Percentiles rank a stretch among this genome's conserved stretches.
Conservation (phyloP, 1,140 invertebrate genomes). For the Drosophila rufa region DNA sequence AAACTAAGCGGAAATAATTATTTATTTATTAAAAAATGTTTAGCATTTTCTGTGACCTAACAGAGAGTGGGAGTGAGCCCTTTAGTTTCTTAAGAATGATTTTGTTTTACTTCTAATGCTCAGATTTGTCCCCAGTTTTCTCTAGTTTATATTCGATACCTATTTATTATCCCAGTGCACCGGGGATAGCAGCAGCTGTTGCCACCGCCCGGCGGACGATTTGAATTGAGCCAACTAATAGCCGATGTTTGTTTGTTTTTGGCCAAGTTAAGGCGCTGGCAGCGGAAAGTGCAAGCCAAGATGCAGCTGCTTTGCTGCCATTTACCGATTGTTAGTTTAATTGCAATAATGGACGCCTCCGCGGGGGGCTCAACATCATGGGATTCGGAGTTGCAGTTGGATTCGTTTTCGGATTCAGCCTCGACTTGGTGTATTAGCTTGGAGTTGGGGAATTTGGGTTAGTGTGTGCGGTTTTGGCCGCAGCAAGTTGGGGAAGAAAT, state of each 20-base stretch:
- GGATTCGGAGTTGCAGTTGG: slow-evolving; percentile 1
- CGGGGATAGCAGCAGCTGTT: slow-evolving; percentile 46
- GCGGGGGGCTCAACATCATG: slow-evolving; percentile 31
- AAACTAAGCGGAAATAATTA: too few relatives aligned
- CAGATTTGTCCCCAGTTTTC: background rate
- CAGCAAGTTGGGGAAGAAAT: slow-evolving; percentile 39
- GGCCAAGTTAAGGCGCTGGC: slow-evolving; percentile 49
- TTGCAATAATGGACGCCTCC: slow-evolving; percentile 42
- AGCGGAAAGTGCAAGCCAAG: slow-evolving; percentile 66
- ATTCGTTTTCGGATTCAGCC: slow-evolving; percentile 7
- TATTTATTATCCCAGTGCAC: background rate
- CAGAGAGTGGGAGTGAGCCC: too few relatives aligned
- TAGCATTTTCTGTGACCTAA: too few relatives aligned
- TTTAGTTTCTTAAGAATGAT: too few relatives aligned
- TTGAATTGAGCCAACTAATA: slow-evolving; percentile 68
- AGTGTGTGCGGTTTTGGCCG: slow-evolving; percentile 59
- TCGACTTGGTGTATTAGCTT: slow-evolving; percentile 9
- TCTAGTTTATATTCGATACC: background rate
- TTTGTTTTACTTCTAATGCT: too few relatives aligned
- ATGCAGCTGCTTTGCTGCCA: slow-evolving; percentile 68
- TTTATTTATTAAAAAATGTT: background rate
- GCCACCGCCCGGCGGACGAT: slow-evolving; percentile 42
- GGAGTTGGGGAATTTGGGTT: slow-evolving; percentile 63
- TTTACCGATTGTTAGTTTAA: slow-evolving; percentile 72
- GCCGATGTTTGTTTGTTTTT: slow-evolving; percentile 75